These are phyloP conservation scores for Bostrychus sinensis DNA, from an alignment of 2,113 vertebrate genomes.

Conservation along the genomic window DNA sequence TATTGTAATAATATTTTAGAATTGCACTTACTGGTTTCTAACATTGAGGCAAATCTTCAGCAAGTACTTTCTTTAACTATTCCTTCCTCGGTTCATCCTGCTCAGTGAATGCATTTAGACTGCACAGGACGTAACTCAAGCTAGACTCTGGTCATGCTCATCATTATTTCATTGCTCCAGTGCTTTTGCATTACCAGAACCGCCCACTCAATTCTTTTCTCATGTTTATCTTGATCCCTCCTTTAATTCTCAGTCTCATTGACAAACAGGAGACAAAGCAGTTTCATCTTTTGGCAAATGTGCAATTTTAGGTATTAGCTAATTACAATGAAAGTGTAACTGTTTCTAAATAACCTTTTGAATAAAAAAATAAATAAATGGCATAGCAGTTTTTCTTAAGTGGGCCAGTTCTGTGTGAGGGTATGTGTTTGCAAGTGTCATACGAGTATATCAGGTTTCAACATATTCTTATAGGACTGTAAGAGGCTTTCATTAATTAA, in stretches of 20 bases:
- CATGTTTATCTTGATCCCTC: slow-evolving; percentile 37
- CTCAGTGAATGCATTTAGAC: slow-evolving; percentile 60
- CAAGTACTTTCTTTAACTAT: slow-evolving; percentile 33
- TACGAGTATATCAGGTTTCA: slow-evolving; percentile 63
- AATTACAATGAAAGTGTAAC: too few relatives aligned
- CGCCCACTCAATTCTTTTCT: slow-evolving; percentile 54
- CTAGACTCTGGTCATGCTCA: slow-evolving; percentile 74
- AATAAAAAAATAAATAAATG: too few relatives aligned
- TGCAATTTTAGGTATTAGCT: neutral
- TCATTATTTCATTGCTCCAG: slow-evolving; percentile 82
- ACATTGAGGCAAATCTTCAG: slow-evolving; percentile 23
- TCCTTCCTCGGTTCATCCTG: slow-evolving; percentile 35
- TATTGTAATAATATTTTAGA: too few relatives aligned
- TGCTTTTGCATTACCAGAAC: slow-evolving; percentile 68
- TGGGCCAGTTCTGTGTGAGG: slow-evolving; percentile 13
- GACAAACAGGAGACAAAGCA: neutral
- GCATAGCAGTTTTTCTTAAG: neutral
- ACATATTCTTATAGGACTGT: slow-evolving; percentile 54
- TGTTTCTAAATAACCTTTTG: too few relatives aligned
- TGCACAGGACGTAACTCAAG: slow-evolving; percentile 78
- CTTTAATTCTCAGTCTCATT: slow-evolving; percentile 18
- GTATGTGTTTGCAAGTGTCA: slow-evolving; percentile 38
- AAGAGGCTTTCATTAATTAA: slow-evolving; percentile 62
- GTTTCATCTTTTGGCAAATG: neutral
- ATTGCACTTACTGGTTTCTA: slow-evolving; percentile 55